Conservation (phyloP, 2,888 invertebrate species). For the Isoperla grammatica region DNA sequence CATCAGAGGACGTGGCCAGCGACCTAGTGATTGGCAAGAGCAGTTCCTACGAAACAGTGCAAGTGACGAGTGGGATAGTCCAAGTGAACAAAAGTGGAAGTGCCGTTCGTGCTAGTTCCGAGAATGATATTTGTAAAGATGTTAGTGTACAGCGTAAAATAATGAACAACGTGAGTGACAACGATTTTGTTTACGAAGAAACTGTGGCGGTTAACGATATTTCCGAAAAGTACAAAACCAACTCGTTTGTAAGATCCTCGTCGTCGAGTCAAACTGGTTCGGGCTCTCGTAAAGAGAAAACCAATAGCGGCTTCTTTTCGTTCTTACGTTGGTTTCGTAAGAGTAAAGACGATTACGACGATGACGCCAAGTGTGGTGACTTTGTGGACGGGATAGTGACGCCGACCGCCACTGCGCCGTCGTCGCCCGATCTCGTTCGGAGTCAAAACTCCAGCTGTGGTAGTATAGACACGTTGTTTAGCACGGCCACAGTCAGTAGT, state of each 20-base stretch:
- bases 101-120: not conserved
- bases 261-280: conserved; percentile 24
- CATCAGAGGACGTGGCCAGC: conserved; percentile 13
- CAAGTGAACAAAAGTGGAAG: not conserved
- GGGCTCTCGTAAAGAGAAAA: conserved; percentile 27
- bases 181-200: conserved; percentile 25
- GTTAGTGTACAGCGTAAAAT: conserved; percentile 17
- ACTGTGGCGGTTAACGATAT: conserved; percentile 17
- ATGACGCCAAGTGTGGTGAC: conserved; percentile 13
- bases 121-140: not conserved
- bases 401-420: conserved; percentile 19
- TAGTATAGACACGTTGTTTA: conserved; percentile 62
- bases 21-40: no score
- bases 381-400: conserved; percentile 12
- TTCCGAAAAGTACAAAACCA: conserved; percentile 6
- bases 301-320: conserved; percentile 50
- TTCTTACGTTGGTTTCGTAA: conserved; percentile 70
- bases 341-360: conserved; percentile 40
- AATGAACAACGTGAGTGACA: conserved; percentile 21
- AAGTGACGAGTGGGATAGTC: not conserved
- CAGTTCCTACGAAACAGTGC: conserved; percentile 15
- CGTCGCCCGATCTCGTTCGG: conserved; percentile 31
- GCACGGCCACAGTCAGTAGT: conserved; percentile 65
- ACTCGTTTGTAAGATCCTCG: not conserved
- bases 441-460: conserved; percentile 49